A percentile compares a stretch with the other conserved stretches of the same genome.
Conservation (phyloP, 2,888 invertebrate species). For the Adelognathus sp. region DNA sequence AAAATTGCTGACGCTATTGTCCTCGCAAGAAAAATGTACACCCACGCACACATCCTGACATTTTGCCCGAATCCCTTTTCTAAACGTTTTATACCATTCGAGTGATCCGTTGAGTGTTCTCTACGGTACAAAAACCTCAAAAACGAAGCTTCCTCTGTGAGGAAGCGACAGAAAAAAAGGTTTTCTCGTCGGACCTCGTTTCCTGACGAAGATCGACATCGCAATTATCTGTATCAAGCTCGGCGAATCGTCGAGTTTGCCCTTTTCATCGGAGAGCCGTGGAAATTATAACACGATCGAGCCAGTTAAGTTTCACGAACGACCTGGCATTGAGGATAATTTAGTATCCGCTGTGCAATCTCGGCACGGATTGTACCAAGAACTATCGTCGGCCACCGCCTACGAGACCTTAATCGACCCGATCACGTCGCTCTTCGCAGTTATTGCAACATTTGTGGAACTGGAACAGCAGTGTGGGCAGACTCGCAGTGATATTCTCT, state of each 20-base stretch:
- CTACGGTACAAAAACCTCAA: no score
- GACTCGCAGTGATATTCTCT: background rate
- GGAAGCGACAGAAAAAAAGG: no score
- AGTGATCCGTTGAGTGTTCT: no score
- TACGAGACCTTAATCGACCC: constrained; percentile 33
- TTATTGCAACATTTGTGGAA: constrained; percentile 45
- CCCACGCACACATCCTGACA: no score
- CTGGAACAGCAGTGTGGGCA: constrained; percentile 25
- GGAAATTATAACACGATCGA: constrained; percentile 2
- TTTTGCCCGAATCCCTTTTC: no score
- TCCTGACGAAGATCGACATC: background rate
- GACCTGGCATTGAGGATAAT: constrained; percentile 39
- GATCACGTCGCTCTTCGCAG: constrained; percentile 2
- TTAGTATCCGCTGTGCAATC: constrained; percentile 25
- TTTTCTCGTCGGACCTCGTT: background rate
- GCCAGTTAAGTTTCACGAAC: constrained; percentile 13
- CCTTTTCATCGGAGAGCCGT: constrained; percentile 7
- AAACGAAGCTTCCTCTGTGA: no score
- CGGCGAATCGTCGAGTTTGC: background rate
- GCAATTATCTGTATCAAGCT: background rate
- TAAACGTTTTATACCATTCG: no score
- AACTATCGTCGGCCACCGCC: constrained; percentile 29
- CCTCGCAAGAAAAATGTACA: no score
- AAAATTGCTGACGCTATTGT: no score
- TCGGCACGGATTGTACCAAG: constrained; percentile 4